phyloP scores from a whole-genome alignment of 2,888 invertebrate species.

The Eilema depressum region DNA sequence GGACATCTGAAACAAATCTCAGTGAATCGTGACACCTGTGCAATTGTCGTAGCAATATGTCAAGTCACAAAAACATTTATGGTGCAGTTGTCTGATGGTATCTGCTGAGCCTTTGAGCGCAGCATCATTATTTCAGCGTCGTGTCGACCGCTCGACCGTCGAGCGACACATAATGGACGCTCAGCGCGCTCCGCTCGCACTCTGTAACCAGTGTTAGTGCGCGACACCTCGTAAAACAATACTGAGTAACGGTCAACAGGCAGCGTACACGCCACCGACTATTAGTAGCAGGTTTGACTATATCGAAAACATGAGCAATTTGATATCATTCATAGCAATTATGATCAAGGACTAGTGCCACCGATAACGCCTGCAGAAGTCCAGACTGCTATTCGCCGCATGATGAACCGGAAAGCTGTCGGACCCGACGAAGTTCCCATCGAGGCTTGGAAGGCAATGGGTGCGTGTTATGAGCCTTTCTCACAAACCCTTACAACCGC shows the following conservation, averaged over 20 bases:
- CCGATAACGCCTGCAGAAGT: no score
- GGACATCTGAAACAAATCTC: background rate
- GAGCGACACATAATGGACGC: constrained; percentile 20
- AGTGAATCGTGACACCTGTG: background rate
- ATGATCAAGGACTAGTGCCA: no score
- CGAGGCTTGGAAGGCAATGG: no score
- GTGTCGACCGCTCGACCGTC: constrained; percentile 11
- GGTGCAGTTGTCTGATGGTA: constrained; percentile 19
- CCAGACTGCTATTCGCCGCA: no score
- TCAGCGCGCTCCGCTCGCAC: constrained; percentile 18
- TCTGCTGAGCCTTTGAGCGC: constrained; percentile 6
- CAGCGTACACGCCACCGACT: constrained; percentile 12
- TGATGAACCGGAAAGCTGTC: no score
- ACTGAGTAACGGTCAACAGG: constrained; percentile 20
- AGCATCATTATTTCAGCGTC: constrained; percentile 20
- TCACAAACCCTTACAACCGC: no score
- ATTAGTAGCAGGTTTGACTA: background rate
- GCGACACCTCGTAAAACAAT: constrained; percentile 28
- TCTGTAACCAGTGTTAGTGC: constrained; percentile 24
- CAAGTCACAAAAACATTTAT: constrained; percentile 8
- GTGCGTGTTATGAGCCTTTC: no score
- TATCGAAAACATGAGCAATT: background rate
- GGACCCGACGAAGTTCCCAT: no score
- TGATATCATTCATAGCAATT: no score
- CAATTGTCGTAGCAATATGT: constrained; percentile 4